Conservation (phyloP, 2,113 vertebrate genomes). For the Elephantulus edwardii region DNA sequence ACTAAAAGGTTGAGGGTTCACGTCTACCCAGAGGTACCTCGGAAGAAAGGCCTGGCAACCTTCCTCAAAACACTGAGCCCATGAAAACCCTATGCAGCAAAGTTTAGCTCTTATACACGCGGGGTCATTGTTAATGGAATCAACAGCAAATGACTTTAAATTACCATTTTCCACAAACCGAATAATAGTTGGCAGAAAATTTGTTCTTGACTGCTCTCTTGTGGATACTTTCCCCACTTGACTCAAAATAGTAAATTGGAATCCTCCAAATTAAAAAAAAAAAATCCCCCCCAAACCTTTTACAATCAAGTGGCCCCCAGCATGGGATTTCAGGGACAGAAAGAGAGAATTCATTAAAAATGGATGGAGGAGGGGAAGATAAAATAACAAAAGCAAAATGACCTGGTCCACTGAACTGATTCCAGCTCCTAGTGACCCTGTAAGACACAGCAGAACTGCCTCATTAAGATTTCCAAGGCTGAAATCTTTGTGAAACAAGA, state of each 20-base stretch:
- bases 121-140: background rate
- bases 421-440: background rate
- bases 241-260: background rate
- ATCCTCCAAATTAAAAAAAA: background rate
- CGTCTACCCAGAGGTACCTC: background rate
- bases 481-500: background rate
- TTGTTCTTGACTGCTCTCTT: background rate
- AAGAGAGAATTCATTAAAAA: background rate
- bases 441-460: background rate
- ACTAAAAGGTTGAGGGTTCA: background rate
- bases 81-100: background rate
- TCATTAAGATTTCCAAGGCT: background rate
- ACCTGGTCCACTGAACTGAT: no score
- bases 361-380: background rate
- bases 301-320: background rate
- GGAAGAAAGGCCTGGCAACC: background rate
- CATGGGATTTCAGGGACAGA: no score
- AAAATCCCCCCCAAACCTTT: no score
- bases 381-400: no score
- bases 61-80: background rate
- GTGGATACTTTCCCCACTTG: background rate
- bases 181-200: background rate
- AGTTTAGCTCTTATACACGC: background rate
- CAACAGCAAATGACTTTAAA: background rate
- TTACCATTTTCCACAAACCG: background rate